Evolutionary conservation across 2,113 vertebrate species (phyloP), one percentile per base, ranked within the genome.

Genomic region (Uropsilus gracilis): DNA sequence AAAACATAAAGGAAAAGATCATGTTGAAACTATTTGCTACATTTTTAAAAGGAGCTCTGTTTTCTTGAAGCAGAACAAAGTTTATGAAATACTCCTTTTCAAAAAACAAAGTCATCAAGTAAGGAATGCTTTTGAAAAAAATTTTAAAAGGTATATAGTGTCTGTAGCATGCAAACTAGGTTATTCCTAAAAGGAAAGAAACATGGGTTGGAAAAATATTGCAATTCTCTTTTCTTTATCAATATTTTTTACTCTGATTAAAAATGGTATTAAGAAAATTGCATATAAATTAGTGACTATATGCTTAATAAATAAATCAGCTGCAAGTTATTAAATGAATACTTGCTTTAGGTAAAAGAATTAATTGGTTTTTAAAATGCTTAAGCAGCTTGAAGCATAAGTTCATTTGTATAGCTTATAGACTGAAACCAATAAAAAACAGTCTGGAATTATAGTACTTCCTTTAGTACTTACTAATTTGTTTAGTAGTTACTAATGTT

Each of bases 1-100:
- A 98, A 98, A 98, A 98, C 96, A 98, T 98, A 98, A 98, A 98
- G 98, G 92, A 97, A 97, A 98, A 96, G 78, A 91, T 87, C 89
- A 94, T 76, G 97, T 71, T 85, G 95, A 97, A 91, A 96, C 86
- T 90, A 94, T 96, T 96, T 78, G 50, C 95, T 94, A 76, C 83
- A 80, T 97, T 96, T 97, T 97, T 96, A 94, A 98, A 97, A 95
- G 96, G 80, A 94, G 71, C 94, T 94, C 91, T 96, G 88, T 96
- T 98, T 91, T 96, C 90, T 71, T 81, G 75, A 71, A 94, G 85
- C 26, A 26, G 68, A 86, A 66, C 87, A 83, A 92, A 97, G 96
- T 96, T 97, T 88, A 63, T 63, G 92, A 91, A 94, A 76, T 1
- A 63, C 10, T 89, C 85, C 85, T 85, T 94, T 95, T 96, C 87